Base-by-base conservation (phyloP, 1,140 invertebrate genomes). In the Patella vulgata region DNA sequence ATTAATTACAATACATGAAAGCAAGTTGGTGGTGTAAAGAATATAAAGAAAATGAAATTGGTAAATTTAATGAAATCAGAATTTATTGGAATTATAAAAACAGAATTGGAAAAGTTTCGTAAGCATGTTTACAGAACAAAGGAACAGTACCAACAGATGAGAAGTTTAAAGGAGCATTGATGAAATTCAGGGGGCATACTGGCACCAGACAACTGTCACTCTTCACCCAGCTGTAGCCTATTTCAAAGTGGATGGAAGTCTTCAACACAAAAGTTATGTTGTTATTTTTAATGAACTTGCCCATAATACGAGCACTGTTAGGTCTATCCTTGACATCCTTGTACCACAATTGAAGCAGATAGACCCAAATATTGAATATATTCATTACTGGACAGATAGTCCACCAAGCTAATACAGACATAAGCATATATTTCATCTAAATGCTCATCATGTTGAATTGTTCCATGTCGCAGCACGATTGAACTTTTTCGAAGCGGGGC, bases 101-200 rank as follows among this genome's bases (percentile, higher is more conserved):
- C 14, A 8, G 5, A 36, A 14, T 36, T 36, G 5, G 33, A 36
- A 5, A 14, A 36, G 14, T 36, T 36, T 36, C 6, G 14, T 36
- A 14, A 36, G 14, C 33, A 36, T 36, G 33, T 36, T 36, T 8
- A 36, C 33, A 36, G 33, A 14, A 36, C 14, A 36, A 36, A 36
- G 33, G 33, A 36, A 14, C 33, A 36, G 33, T 36, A 36, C 33
- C 5, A 36, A 8, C 33, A 36, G 33, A 36, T 36, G 33, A 36
- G 33, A 59, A 27, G 33, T 23, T 17, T 63, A 52, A 31, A 62
- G 39, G 12, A 51, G 27, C 17, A n/a, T 33, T n/a, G 39, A 65
- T n/a, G 68, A 70, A 52, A 56, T 73, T 28, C 62, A 68, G 48
- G 52, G 51, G 23, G 68, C 67, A 25, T 64, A 73, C 42, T 73